These are phyloP conservation scores for Arion vulgaris DNA, from an alignment of 1,140 invertebrate genomes.

Conservation along the genomic window DNA sequence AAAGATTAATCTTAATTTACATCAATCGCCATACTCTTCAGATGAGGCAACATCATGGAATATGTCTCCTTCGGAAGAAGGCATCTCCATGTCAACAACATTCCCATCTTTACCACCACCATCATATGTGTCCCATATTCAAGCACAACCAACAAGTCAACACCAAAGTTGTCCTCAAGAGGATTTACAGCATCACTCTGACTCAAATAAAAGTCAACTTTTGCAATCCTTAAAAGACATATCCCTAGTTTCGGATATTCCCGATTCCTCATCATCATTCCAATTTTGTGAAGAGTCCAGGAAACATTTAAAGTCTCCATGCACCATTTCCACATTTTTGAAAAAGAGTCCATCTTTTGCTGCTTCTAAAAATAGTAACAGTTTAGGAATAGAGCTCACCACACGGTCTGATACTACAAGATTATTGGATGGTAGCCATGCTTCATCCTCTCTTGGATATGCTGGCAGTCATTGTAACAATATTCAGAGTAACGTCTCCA, in stretches of 20 bases:
- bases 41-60: background rate
- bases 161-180: background rate
- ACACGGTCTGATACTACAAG: background rate
- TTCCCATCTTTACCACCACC: background rate
- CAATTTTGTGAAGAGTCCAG: background rate
- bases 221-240: background rate
- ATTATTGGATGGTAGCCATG: background rate
- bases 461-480: background rate
- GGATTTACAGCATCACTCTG: background rate
- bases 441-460: background rate
- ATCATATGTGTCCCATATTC: background rate
- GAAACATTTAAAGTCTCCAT: background rate
- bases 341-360: background rate
- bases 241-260: constrained; percentile 9
- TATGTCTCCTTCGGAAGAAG: background rate
- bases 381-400: background rate
- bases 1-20: background rate
- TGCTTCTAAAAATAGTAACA: background rate
- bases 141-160: background rate
- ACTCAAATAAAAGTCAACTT: too few species aligned
- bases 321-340: background rate
- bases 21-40: background rate
- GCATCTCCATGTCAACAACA: background rate
- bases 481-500: background rate
- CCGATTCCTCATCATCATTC: background rate